Evolutionary conservation across 1,140 invertebrate species (phyloP).

Genomic region (Drosophila busckii): DNA sequence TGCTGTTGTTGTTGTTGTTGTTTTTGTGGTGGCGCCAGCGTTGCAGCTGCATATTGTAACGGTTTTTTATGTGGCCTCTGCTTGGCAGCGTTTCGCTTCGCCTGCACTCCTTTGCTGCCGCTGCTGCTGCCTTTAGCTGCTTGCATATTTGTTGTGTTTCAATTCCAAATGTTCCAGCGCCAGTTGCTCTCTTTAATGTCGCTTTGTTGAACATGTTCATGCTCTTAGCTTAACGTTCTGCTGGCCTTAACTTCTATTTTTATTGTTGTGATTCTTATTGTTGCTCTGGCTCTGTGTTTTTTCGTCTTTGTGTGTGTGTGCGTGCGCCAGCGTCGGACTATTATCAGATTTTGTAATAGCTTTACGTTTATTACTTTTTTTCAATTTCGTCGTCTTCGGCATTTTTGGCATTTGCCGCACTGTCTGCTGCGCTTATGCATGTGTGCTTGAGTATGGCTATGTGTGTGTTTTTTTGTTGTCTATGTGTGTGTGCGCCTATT

Average conservation of each 20-base stretch:
- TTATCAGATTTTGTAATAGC: slow-evolving; percentile 77
- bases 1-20: slow-evolving; percentile 32
- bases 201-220: background rate
- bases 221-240: slow-evolving; percentile 11
- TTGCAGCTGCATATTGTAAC: slow-evolving; percentile 58
- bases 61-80: slow-evolving; percentile 50
- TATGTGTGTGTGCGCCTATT: slow-evolving; percentile 3
- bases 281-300: background rate
- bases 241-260: too few species aligned
- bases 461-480: background rate
- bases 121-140: background rate
- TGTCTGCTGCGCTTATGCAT: slow-evolving; percentile 11
- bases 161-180: slow-evolving; percentile 49
- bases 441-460: background rate
- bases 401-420: slow-evolving; percentile 53
- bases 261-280: slow-evolving; percentile 7
- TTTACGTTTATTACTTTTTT: slow-evolving; percentile 77
- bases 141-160: slow-evolving; percentile 59
- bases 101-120: too few species aligned
- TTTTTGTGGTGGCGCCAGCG: slow-evolving; percentile 12
- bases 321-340: slow-evolving; percentile 59
- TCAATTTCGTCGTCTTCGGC: slow-evolving; percentile 56
- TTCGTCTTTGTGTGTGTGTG: slow-evolving; percentile 1
- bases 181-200: slow-evolving; percentile 16
- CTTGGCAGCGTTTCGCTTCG: too few species aligned